Evolutionary conservation across 2,113 vertebrate genomes (phyloP), one percentile per base, ranked within the genome.

Genomic region (Siniperca knerii): DNA sequence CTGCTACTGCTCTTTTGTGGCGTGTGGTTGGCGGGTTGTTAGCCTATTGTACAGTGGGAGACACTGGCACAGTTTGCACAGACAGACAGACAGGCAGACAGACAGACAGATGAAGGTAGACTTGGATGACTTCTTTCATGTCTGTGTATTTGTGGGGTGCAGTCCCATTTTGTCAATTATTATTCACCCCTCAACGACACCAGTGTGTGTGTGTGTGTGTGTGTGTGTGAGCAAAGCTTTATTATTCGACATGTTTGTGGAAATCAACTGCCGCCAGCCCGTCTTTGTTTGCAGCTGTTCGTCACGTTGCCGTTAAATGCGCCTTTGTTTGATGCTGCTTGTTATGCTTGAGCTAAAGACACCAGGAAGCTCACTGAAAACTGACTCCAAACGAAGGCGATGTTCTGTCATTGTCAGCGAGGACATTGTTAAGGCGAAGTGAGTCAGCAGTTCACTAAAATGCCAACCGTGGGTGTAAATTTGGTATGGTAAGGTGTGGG

Each of bases 281-380:
- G 67, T 76, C 90, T 96, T 95, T 95, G 94, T 96, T 83, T 85
- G 92, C 80, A 73, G 83, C 86, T 87, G 89, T 83, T 61, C 42
- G 18, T 77, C 81, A 57, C 73, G 64, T 74, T 60, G 54, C 33
- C 58, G 76, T 87, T 73, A 87, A 90, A 92, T 65, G 89, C 86
- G 62, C 60, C 93, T 92, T 94, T 95, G 92, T 93, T 80, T 84
- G 69, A 1, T 40, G 77, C 81, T 21, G 62, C 37, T 79, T n/a
- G 71, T 46, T 57, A 15, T 68, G 61, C 57, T n/a, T 10, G 61
- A 70, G 78, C 55, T 44, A 48, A 68, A 20, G 78, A 52, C 68
- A 20, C 8, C 61, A 50, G 70, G 4, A 33, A 37, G 54, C 66
- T 44, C 25, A 25, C 33, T 37, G 68, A 60, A 60, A 29, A 2